Conservation (phyloP, 2,888 invertebrate genomes). For the Acanthococcus lagerstroemiae region DNA sequence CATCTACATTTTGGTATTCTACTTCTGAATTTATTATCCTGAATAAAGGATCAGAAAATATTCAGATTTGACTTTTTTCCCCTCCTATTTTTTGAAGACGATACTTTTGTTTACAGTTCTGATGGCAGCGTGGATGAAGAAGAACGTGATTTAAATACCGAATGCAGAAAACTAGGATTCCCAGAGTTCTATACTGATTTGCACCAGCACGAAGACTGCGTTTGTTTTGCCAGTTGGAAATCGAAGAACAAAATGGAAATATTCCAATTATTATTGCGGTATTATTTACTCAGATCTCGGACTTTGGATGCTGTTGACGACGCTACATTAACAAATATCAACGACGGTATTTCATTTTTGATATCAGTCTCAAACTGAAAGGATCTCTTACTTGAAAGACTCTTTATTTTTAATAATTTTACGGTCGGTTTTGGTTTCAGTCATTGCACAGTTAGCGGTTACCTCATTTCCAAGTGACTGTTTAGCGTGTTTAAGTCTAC, state of each 20-base stretch:
- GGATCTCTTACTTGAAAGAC: too few species aligned
- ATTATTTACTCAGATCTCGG: conserved; percentile 8
- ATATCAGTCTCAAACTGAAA: too few species aligned
- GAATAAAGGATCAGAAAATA: not conserved
- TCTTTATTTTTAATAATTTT: too few species aligned
- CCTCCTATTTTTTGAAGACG: not conserved
- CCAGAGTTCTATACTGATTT: conserved; percentile 15
- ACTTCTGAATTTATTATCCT: too few species aligned
- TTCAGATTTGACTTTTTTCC: not conserved
- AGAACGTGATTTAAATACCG: not conserved
- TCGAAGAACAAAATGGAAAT: conserved; percentile 12
- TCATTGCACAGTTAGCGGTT: conserved; percentile 8
- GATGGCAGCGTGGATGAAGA: not conserved
- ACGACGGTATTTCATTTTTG: conserved; percentile 20
- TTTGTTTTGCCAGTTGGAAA: not conserved
- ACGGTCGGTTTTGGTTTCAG: too few species aligned
- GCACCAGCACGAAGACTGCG: conserved; percentile 4
- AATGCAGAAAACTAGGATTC: conserved; percentile 6
- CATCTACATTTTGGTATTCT: too few species aligned
- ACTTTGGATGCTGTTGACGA: too few species aligned
- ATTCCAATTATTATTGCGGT: conserved; percentile 10
- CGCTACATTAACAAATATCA: not conserved
- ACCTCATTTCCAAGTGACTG: conserved; percentile 8
- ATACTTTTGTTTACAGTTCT: not conserved
- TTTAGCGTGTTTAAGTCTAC: not conserved